phyloP scores from a whole-genome alignment of 2,113 vertebrate genomes.

The Rhodinocichla rosea region DNA sequence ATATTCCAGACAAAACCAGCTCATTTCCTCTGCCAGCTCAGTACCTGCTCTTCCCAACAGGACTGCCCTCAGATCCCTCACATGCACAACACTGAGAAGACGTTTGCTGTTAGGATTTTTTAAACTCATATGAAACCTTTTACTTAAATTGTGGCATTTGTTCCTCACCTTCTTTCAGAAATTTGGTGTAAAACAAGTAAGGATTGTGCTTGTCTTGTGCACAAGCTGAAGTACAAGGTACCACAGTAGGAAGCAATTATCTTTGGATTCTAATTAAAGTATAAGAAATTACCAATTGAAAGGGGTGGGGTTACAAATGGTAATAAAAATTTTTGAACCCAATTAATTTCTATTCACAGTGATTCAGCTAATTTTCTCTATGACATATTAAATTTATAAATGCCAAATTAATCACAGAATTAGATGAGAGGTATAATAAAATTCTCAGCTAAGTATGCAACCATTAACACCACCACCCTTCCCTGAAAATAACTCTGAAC shows the following conservation, averaged over 20 bases:
- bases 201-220: fast-evolving
- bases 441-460: neutral
- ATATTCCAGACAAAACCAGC: neutral
- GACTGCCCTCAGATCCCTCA: neutral
- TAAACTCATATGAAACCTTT: neutral
- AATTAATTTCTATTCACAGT: neutral
- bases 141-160: neutral
- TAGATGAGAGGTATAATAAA: neutral
- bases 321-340: neutral
- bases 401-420: neutral
- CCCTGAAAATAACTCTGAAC: neutral
- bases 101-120: neutral
- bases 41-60: neutral
- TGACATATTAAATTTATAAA: neutral
- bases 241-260: neutral
- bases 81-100: neutral
- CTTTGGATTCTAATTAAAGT: neutral
- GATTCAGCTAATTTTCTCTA: neutral
- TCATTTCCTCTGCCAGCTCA: neutral
- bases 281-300: neutral
- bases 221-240: neutral
- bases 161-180: neutral
- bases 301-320: neutral
- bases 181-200: fast-evolving
- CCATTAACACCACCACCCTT: neutral